Evolutionary conservation across 2,797 vertebrate genomes (phyloP), one percentile per base, ranked within the genome.

Genomic region (Tragelaphus eurycerus): DNA sequence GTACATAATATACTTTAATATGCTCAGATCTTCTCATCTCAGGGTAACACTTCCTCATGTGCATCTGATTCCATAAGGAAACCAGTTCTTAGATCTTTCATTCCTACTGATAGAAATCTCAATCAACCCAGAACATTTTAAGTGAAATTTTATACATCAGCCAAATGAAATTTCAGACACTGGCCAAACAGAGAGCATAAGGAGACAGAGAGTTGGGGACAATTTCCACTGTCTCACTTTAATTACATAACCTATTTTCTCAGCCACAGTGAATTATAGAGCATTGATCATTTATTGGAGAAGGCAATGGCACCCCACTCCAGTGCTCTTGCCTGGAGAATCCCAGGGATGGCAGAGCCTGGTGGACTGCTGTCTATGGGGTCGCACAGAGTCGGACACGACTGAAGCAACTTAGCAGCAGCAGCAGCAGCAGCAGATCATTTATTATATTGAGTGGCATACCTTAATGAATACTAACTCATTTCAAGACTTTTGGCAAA

Each of bases 111-210:
- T 29, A 93, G 54, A 84, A 85, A 85, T 60, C 27, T 81, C 31
- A 78, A 19, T 60, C 29, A 64, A 90, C 16, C 6, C 15, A 82
- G 21, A 95, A 67, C 17, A 60, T 8, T 83, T 50, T 57, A 89
- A 92, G 14, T 78, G 34, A 96, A 96, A 85, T 89, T 94, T 81
- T 97, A 91, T 87, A 71, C 50, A 15, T 82, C 89, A 96, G 7
- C 23, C 74, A 97, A 97, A 76, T 96, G 54, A 96, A 97, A 85
- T 88, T 97, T 95, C 74, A 93, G 31, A 59, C 67, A 89, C 43
- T 93, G 74, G 25, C 54, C 13, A 95, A 97, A 54, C 60, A 34
- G 82, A 85, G 10, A 54, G 11, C 16, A 3, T 83, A 88, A 96
- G 10, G 7, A 23, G 27, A 34, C n/a, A 67, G n/a, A 29, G 10